phyloP scores from a whole-genome alignment of 2,113 vertebrate species.

The Hippocampus barbouri region DNA sequence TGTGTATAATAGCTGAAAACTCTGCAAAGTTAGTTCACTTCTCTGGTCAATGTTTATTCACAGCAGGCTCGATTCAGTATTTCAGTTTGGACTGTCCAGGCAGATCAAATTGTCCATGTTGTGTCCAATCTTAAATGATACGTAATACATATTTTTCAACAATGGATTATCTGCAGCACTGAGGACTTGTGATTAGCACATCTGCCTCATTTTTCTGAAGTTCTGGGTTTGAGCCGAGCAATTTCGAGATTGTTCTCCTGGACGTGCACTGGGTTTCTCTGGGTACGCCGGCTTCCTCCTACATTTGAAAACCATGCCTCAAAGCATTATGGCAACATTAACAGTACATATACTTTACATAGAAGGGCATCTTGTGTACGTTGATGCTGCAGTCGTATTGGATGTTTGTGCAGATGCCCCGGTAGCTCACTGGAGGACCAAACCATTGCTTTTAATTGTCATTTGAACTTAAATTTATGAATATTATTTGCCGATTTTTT shows the following conservation, averaged over 20 bases:
- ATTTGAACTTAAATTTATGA: too few relatives aligned
- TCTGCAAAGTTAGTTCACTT: slow-evolving; percentile 53
- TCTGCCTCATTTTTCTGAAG: not conserved
- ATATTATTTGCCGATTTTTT: too few relatives aligned
- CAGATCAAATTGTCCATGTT: not conserved
- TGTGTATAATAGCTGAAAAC: slow-evolving; percentile 45
- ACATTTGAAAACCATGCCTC: too few relatives aligned
- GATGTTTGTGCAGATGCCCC: too few relatives aligned
- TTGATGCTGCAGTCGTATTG: too few relatives aligned
- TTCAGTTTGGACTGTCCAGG: not conserved
- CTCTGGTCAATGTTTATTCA: slow-evolving; percentile 40
- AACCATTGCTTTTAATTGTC: too few relatives aligned
- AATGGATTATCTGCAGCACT: not conserved
- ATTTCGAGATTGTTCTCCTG: not conserved
- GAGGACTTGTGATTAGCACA: not conserved
- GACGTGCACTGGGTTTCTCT: too few relatives aligned
- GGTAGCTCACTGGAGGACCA: too few relatives aligned
- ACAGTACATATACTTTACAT: too few relatives aligned
- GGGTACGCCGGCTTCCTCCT: too few relatives aligned
- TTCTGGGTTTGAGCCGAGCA: not conserved
- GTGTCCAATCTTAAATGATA: not conserved
- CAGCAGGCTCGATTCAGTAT: not conserved
- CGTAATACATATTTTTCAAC: not conserved
- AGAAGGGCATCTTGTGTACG: too few relatives aligned
- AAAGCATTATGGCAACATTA: too few relatives aligned